These are phyloP conservation scores for Bimastos eiseni DNA, from an alignment of 2,888 invertebrate genomes.

Conservation along the genomic window DNA sequence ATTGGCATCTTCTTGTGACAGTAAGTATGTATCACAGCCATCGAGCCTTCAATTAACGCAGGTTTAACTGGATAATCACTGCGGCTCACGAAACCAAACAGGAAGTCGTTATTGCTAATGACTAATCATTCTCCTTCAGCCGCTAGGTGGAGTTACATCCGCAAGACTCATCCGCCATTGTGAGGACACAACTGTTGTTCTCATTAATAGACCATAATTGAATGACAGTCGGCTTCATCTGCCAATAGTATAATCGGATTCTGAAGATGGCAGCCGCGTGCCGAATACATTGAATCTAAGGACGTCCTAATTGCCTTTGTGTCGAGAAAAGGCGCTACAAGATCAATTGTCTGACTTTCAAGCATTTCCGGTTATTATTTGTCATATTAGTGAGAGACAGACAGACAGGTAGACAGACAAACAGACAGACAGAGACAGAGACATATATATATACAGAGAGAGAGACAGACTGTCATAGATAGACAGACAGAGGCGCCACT, in stretches of 20 bases:
- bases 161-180: not conserved
- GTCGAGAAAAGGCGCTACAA: slow-evolving; percentile 3
- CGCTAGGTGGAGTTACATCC: not conserved
- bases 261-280: not conserved
- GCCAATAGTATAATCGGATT: not conserved
- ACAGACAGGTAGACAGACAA: too few species aligned
- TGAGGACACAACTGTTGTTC: not conserved
- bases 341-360: not conserved
- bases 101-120: slow-evolving; percentile 3
- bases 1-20: not conserved
- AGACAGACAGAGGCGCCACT: too few species aligned
- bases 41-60: not conserved
- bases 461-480: too few species aligned
- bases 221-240: not conserved
- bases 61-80: not conserved
- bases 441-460: too few species aligned
- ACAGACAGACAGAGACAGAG: too few species aligned
- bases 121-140: not conserved
- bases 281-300: not conserved
- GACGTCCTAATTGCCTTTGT: not conserved
- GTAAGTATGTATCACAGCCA: not conserved
- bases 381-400: not conserved
- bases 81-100: not conserved
- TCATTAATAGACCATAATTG: not conserved
- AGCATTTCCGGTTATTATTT: not conserved